Evolutionary conservation across 1,140 invertebrate species (phyloP).

Genomic region (Camponotus pennsylvanicus): DNA sequence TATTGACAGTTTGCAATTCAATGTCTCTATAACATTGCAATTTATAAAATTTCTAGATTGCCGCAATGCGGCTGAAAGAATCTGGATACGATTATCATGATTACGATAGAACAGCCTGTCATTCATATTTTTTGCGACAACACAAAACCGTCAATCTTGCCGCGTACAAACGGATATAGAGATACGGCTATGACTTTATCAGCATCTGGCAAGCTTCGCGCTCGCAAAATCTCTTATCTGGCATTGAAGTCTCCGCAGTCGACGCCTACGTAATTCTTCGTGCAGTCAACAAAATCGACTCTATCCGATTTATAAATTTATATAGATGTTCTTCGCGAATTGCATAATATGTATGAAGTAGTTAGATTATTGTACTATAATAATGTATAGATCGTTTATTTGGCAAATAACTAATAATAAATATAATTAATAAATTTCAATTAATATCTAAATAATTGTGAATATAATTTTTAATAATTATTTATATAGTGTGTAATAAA

Average conservation of each 20-base stretch:
- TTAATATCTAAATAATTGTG: background rate
- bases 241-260: conserved; percentile 72
- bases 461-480: background rate
- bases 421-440: conserved; percentile 5
- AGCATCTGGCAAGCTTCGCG: conserved; percentile 45
- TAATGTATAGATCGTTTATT: conserved; percentile 1
- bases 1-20: background rate
- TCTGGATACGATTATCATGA: background rate
- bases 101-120: conserved; percentile 18
- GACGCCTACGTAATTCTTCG: conserved; percentile 38
- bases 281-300: conserved; percentile 28
- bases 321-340: conserved; percentile 20
- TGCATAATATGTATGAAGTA: conserved; percentile 46
- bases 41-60: conserved; percentile 20
- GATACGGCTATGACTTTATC: conserved; percentile 46
- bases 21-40: conserved; percentile 2
- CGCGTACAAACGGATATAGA: conserved; percentile 8
- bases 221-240: conserved; percentile 37
- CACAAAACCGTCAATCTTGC: conserved; percentile 20
- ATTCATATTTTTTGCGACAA: conserved; percentile 29
- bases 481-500: background rate
- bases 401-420: background rate
- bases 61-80: background rate
- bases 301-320: conserved; percentile 60
- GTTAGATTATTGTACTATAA: conserved; percentile 24